phyloP scores from a whole-genome alignment of 2,797 vertebrate genomes.

The Phyllotis vaccarum region DNA sequence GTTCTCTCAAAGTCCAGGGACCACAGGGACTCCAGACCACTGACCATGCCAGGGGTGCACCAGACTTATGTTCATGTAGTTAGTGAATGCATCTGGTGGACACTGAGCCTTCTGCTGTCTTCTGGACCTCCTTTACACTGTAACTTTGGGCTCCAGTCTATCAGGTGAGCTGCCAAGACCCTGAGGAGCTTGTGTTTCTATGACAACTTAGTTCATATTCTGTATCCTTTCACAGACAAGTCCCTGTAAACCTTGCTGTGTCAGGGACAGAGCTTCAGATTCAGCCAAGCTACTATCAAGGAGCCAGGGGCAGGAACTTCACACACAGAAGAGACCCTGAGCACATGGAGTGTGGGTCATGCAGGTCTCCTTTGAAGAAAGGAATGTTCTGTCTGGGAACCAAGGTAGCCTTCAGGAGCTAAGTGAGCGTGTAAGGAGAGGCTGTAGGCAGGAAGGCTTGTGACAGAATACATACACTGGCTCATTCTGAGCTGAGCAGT shows the following conservation, averaged over 20 bases:
- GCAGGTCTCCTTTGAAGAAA: neutral
- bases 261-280: neutral
- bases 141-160: neutral
- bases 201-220: neutral
- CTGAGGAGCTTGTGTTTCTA: neutral
- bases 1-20: neutral
- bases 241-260: neutral
- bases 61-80: neutral
- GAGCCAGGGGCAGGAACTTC: neutral
- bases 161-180: neutral
- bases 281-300: neutral
- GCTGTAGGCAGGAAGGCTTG: neutral
- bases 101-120: too few species aligned
- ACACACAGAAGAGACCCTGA: neutral
- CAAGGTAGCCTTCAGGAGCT: neutral
- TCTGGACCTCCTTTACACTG: neutral
- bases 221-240: fast-evolving
- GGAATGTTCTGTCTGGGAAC: neutral
- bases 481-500: neutral
- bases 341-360: neutral
- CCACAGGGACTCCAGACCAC: neutral
- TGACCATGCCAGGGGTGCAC: neutral
- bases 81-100: neutral
- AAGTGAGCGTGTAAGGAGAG: neutral
- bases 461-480: neutral